phyloP scores from a whole-genome alignment of 2,797 vertebrate species.

The Onychomys leucogaster region DNA sequence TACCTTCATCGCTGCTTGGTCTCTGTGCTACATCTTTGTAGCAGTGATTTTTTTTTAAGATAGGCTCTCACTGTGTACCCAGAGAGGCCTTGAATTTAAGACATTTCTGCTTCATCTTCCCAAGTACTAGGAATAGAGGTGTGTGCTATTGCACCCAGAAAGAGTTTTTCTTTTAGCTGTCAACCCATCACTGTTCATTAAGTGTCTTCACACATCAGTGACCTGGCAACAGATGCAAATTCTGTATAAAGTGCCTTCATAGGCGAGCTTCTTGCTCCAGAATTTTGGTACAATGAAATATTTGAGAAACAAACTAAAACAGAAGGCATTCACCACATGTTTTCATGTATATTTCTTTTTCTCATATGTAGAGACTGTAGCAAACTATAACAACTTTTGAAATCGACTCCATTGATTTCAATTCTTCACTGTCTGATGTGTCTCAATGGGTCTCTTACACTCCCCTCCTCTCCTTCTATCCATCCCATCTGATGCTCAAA shows the following conservation, averaged over 20 bases:
- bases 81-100: background rate
- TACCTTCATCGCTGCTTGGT: background rate
- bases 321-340: background rate
- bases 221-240: background rate
- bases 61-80: background rate
- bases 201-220: background rate
- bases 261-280: background rate
- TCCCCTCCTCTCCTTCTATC: background rate
- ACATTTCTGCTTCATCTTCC: background rate
- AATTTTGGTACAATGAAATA: background rate
- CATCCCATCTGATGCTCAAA: background rate
- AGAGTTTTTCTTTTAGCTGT: background rate
- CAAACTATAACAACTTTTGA: slow-evolving; percentile 35
- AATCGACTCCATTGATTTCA: slow-evolving; percentile 7
- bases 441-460: background rate
- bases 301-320: slow-evolving; percentile 4
- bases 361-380: background rate
- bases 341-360: slow-evolving; percentile 19
- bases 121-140: background rate
- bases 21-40: background rate
- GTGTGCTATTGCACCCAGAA: background rate
- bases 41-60: background rate
- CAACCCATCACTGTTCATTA: background rate
- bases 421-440: background rate
- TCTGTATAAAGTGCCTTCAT: background rate